A percentile compares a stretch with the other conserved stretches of the same genome.
Conservation (phyloP, 2,888 invertebrate species). For the Carterocephalus palaemon region DNA sequence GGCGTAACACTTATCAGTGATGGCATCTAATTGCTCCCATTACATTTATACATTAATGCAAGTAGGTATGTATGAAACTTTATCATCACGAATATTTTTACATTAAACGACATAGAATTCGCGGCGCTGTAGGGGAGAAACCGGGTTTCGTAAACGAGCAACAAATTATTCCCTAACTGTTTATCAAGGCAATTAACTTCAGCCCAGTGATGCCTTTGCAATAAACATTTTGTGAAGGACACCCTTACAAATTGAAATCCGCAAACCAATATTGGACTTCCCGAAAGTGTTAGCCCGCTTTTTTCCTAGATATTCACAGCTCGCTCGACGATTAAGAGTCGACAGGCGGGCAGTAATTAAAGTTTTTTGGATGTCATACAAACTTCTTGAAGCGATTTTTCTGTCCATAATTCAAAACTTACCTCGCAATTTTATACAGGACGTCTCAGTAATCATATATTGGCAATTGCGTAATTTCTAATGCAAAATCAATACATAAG, state of each 20-base stretch:
- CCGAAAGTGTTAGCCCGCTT: slow-evolving; percentile 17
- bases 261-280: slow-evolving; percentile 18
- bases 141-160: slow-evolving; percentile 21
- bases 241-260: slow-evolving; percentile 35
- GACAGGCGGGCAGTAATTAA: too few relatives aligned
- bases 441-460: too few relatives aligned
- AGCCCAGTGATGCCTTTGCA: slow-evolving; percentile 37
- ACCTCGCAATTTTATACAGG: too few relatives aligned
- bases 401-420: too few relatives aligned
- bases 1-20: not conserved
- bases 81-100: too few relatives aligned
- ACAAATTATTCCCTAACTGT: slow-evolving; percentile 47
- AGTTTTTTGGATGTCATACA: too few relatives aligned
- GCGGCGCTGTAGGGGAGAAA: slow-evolving; percentile 8
- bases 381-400: too few relatives aligned
- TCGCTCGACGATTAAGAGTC: too few relatives aligned
- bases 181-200: slow-evolving; percentile 55
- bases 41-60: too few relatives aligned
- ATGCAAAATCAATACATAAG: too few relatives aligned
- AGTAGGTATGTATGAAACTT: too few relatives aligned
- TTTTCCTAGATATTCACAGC: not conserved
- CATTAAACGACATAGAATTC: slow-evolving; percentile 10
- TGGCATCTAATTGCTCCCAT: not conserved
- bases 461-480: too few relatives aligned
- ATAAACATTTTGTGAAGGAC: slow-evolving; percentile 39